phyloP scores from a whole-genome alignment of 2,888 invertebrate species.

The Eledona agricola region DNA sequence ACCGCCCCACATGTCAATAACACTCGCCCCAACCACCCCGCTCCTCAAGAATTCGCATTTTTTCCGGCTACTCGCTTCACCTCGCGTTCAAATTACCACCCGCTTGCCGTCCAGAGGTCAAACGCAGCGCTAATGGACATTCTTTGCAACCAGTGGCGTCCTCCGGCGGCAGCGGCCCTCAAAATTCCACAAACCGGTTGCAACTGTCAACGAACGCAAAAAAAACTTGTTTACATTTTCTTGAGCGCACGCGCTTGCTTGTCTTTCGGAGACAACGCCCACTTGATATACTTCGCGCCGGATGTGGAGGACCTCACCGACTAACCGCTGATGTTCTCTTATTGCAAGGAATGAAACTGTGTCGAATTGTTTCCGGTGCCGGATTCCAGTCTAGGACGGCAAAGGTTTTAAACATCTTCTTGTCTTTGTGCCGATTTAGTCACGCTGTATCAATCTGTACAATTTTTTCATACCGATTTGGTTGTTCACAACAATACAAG shows the following conservation, averaged over 20 bases:
- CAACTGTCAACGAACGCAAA: conserved; percentile 22
- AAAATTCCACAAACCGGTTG: conserved; percentile 24
- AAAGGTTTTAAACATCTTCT: no score
- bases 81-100: conserved; percentile 31
- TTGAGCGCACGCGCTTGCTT: conserved; percentile 28
- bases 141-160: conserved; percentile 46
- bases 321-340: conserved; percentile 5
- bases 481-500: no score
- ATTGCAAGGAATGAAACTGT: conserved; percentile 6
- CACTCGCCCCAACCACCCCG: neutral
- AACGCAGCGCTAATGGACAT: conserved; percentile 52
- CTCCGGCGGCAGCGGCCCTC: conserved; percentile 1
- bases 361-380: conserved; percentile 7
- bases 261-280: conserved; percentile 8
- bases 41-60: conserved; percentile 24
- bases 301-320: conserved; percentile 9
- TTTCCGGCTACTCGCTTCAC: conserved; percentile 10
- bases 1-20: conserved; percentile 17
- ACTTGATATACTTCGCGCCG: conserved; percentile 15
- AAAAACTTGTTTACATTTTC: conserved; percentile 31
- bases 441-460: no score
- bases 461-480: no score
- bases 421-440: no score
- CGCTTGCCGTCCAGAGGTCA: conserved; percentile 44
- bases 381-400: no score